Evolutionary conservation across 30 jellyfish, hydroid and myxozoan species (phyloP).

Genomic region (Pseudorhiza aurosa): DNA sequence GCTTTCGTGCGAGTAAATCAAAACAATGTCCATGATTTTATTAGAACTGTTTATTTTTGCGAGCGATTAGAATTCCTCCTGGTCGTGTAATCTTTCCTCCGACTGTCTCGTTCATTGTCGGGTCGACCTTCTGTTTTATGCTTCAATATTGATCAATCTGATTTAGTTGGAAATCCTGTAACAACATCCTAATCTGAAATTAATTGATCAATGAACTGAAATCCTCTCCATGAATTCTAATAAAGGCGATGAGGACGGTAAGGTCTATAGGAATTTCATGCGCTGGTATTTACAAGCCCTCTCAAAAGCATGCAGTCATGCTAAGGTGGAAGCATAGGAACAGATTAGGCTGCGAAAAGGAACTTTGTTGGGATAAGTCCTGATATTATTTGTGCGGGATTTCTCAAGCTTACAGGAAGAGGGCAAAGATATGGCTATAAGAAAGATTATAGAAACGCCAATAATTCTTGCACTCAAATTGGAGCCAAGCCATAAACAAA

Average conservation of each 20-base stretch:
- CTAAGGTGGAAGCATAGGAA: no score
- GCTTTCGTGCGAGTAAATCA: not conserved
- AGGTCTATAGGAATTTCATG: not conserved
- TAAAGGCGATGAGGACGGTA: not conserved
- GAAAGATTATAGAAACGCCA: no score
- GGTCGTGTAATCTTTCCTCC: not conserved
- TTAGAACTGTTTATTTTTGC: not conserved
- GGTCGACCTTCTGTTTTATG: not conserved
- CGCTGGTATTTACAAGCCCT: no score
- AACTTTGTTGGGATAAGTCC: no score
- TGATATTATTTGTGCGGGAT: no score
- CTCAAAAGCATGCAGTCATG: no score
- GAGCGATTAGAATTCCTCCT: not conserved
- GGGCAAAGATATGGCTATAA: no score
- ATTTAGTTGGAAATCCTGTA: not conserved
- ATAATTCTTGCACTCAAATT: no score
- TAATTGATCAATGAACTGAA: conserved; percentile 10
- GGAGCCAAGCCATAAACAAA: no score
- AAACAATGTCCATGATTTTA: not conserved
- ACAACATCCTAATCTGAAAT: conserved; percentile 6
- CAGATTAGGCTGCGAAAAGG: no score
- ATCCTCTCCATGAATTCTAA: conserved; percentile 5
- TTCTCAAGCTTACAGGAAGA: no score
- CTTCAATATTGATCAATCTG: not conserved
- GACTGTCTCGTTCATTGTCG: conserved; percentile 1